Base-by-base conservation (phyloP, 2,888 invertebrate species). In the Xestoiulus laeticollis region DNA sequence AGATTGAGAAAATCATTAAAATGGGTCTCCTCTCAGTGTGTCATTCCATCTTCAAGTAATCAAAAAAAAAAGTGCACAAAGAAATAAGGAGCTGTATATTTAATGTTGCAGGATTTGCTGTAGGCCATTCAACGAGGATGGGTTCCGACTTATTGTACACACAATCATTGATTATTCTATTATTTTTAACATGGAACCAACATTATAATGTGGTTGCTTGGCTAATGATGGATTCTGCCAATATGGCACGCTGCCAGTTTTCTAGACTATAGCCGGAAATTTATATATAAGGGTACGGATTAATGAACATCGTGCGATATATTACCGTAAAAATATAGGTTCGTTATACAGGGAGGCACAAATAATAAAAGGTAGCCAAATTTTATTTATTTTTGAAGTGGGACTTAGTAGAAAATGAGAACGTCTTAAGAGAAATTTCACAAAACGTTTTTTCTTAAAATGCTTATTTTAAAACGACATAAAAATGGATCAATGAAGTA, bases 151-250 rank as follows among this genome's bases (percentile, higher is more conserved):
- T 78, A 78, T 78, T 78, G 78, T 78, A 78, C 78, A 78, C 78
- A 30, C 30, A 78, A 78, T 78, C 78, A 78, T 78, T 78, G 78
- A 78, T 78, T 78, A 78, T 78, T 78, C 78, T 78, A 78, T 78
- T 78, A 78, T 78, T 78, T 78, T 78, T 78, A 78, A 78, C 78
- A 78, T 78, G 78, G 78, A 78, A 78, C 78, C 30, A 78, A 78
- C 26, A 78, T 78, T 78, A 78, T 78, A 78, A 78, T 78, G 78
- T 16, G 78, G 78, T 78, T 78, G 78, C 78, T 78, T 14, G 78
- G 78, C 78, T 78, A 78, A 78, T 78, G 78, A 78, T 32, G 78
- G 78, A 78, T 78, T 78, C 78, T 78, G 78, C 78, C 78, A 78
- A 78, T 78, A 78, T 78, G 78, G 78, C 78, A 78, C 30, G 30